A percentile compares a stretch with the other conserved stretches of the same genome.
Evolutionary conservation across 1,140 invertebrate genomes (phyloP).

Genomic region (Phymorhynchus buccinoides): DNA sequence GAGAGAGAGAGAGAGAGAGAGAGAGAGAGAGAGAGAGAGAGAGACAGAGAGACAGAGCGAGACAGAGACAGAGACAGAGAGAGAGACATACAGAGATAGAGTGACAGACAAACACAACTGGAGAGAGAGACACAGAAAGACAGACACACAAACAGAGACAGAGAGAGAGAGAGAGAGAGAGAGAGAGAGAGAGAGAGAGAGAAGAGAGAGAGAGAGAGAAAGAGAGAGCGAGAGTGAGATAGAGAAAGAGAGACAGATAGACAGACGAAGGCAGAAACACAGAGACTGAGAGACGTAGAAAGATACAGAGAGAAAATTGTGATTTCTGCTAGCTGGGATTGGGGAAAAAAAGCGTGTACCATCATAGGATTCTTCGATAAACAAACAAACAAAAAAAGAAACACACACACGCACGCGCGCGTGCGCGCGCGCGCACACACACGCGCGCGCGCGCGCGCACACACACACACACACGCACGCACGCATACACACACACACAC

Average conservation of each 20-base stretch:
- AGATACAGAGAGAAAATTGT: neutral
- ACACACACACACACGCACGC: neutral
- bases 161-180: slow-evolving; percentile 6
- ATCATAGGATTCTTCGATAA: too few relatives aligned
- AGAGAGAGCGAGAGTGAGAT: neutral
- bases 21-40: slow-evolving; percentile 13
- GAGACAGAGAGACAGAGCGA: slow-evolving; percentile 10
- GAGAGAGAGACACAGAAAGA: neutral
- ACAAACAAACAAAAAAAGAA: neutral
- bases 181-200: neutral
- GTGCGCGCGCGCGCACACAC: neutral
- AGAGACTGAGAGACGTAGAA: neutral
- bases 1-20: slow-evolving; percentile 12
- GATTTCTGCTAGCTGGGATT: too few relatives aligned
- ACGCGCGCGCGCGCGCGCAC: too few relatives aligned
- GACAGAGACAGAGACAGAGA: slow-evolving; percentile 6
- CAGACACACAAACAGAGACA: neutral
- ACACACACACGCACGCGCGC: neutral
- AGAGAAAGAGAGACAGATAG: neutral
- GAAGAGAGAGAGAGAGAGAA: neutral
- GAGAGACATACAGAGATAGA: slow-evolving; percentile 14
- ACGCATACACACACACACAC: neutral
- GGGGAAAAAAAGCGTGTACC: too few relatives aligned
- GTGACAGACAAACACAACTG: neutral
- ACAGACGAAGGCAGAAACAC: neutral